Percentiles rank a stretch among this genome's conserved stretches.
phyloP scores from a whole-genome alignment of 2,888 invertebrate species.

The Nasonovia ribisnigri region DNA sequence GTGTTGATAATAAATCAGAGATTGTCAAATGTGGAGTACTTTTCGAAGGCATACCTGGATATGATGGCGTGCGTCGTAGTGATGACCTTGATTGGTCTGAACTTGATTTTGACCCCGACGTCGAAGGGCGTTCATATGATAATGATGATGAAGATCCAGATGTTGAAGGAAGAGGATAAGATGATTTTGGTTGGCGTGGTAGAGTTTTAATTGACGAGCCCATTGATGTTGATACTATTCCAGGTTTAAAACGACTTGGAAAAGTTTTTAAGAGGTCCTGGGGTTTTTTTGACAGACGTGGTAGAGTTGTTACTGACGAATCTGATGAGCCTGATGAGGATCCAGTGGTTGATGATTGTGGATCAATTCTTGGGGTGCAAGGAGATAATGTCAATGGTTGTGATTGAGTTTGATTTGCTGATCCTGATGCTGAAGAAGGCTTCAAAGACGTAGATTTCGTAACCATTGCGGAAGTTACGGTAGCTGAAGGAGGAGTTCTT shows the following conservation, averaged over 20 bases:
- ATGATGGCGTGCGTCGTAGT: neutral
- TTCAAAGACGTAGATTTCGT: neutral
- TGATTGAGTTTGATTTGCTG: neutral
- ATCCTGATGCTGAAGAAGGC: neutral
- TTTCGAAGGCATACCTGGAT: neutral
- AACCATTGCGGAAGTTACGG: neutral
- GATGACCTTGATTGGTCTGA: neutral
- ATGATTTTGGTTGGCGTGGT: neutral
- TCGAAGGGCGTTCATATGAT: neutral
- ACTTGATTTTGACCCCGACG: neutral
- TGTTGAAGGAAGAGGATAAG: neutral
- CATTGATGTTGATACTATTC: neutral
- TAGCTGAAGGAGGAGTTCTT: slow-evolving; percentile 25
- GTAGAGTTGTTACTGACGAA: neutral
- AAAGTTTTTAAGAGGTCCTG: neutral
- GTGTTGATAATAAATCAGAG: neutral
- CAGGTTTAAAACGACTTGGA: neutral
- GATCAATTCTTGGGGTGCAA: neutral
- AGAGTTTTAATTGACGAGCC: neutral
- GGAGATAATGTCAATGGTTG: neutral
- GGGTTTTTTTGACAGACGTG: neutral
- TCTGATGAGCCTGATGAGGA: too few species aligned
- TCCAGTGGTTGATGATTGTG: neutral
- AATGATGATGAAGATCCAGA: neutral
- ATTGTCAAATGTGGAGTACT: neutral